phyloP scores from a whole-genome alignment of 2,888 invertebrate genomes.

The Oscheius myriophilus region DNA sequence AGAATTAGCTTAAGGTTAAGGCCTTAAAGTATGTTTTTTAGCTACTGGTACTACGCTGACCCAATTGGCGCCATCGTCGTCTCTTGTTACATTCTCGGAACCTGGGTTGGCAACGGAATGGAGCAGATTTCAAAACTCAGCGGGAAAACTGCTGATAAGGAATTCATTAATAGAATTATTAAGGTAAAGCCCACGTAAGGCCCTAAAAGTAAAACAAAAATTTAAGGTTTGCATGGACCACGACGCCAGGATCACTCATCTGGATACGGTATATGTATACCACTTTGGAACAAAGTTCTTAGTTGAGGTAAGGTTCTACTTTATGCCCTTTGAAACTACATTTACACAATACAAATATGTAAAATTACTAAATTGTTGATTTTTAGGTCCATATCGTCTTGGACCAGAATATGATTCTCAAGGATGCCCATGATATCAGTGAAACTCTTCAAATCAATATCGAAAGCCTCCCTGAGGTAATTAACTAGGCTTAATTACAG shows the following conservation, averaged over 20 bases:
- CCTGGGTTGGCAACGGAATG: conserved; percentile 72
- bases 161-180: conserved; percentile 70
- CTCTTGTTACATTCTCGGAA: conserved; percentile 72
- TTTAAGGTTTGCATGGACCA: conserved; percentile 68
- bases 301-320: conserved; percentile 68
- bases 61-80: conserved; percentile 74
- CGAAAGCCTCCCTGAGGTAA: conserved; percentile 71
- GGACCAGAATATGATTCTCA: conserved; percentile 72
- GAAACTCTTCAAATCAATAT: conserved; percentile 74
- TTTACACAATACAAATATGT: too few species aligned
- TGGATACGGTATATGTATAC: conserved; percentile 75
- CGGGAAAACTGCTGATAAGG: conserved; percentile 67
- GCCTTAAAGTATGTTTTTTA: neutral
- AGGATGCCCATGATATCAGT: conserved; percentile 73
- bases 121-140: conserved; percentile 69
- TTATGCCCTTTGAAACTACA: too few species aligned
- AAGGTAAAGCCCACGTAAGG: too few species aligned
- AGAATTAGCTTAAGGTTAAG: too few species aligned
- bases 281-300: conserved; percentile 74
- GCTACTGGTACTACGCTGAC: conserved; percentile 72
- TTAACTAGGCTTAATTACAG: neutral
- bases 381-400: conserved; percentile 72
- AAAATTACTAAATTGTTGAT: too few species aligned
- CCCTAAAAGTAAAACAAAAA: neutral
- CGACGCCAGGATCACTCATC: conserved; percentile 61